Percentiles rank a stretch among this genome's conserved stretches.
Conservation (phyloP, 2,888 invertebrate species). For the Teinopalpus imperialis region DNA sequence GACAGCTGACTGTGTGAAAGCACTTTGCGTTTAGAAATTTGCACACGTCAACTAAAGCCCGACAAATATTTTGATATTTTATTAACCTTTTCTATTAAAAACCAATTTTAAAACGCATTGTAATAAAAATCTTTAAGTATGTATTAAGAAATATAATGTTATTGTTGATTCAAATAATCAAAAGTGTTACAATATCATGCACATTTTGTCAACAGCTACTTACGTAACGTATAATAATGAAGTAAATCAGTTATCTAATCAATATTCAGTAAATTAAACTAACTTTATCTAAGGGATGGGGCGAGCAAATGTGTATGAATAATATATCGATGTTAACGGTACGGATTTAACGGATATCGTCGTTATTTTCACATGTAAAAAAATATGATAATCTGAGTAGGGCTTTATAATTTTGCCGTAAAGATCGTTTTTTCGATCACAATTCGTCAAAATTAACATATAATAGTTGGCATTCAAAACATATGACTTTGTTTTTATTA, state of each 20-base stretch:
- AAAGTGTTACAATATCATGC: constrained; percentile 5
- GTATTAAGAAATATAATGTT: not conserved
- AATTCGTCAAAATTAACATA: no score
- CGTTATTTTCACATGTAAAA: constrained; percentile 1
- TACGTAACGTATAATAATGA: constrained; percentile 28
- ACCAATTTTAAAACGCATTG: no score
- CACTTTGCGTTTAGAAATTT: constrained; percentile 32
- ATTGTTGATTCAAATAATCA: no score
- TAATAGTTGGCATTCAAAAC: no score
- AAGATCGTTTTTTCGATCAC: no score
- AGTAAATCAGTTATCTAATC: constrained; percentile 37
- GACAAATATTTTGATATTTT: not conserved
- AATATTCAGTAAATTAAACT: constrained; percentile 38
- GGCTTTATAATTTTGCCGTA: no score
- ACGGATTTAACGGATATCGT: constrained; percentile 15
- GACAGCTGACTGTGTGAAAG: constrained; percentile 28
- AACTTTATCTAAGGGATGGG: constrained; percentile 30
- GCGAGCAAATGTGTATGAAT: constrained; percentile 31
- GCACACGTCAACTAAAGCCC: not conserved
- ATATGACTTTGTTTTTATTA: no score
- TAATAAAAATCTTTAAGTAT: no score
- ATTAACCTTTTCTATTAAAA: no score
- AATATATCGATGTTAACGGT: constrained; percentile 27
- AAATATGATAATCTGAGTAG: no score
- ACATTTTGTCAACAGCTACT: constrained; percentile 37